A percentile compares a stretch with the other conserved stretches of the same genome.
These are phyloP conservation scores for Prochilodus magdalenae DNA, from an alignment of 2,113 vertebrate species.

Conservation along the genomic window DNA sequence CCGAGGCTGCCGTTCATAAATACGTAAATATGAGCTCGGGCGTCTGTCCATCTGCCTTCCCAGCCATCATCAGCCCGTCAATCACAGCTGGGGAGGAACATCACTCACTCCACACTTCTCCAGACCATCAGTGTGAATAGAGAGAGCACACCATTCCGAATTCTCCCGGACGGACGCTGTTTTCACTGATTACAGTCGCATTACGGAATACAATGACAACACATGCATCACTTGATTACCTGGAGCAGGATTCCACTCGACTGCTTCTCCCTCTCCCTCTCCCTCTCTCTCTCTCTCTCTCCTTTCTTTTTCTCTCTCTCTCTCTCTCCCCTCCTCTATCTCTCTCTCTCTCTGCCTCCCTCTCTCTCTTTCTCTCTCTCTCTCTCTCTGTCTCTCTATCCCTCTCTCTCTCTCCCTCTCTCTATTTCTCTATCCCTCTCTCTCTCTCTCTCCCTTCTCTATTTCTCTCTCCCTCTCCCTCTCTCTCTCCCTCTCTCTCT, in stretches of 20 bases:
- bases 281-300: not conserved
- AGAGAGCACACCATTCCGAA: not conserved
- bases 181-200: slow-evolving; percentile 4
- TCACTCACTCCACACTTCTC: not conserved
- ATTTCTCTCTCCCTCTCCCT: too few species aligned
- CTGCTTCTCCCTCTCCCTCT: too few species aligned
- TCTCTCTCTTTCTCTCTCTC: too few species aligned
- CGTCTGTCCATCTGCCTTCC: too few species aligned
- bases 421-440: too few species aligned
- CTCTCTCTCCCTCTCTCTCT: too few species aligned
- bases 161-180: not conserved
- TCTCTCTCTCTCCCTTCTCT: too few species aligned
- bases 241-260: not conserved
- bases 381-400: too few species aligned
- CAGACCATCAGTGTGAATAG: not conserved
- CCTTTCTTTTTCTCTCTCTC: slow-evolving; percentile 38
- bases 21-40: too few species aligned
- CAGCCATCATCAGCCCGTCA: not conserved
- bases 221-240: slow-evolving; percentile 17
- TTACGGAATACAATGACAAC: slow-evolving; percentile 12
- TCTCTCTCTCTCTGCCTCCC: too few species aligned
- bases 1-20: too few species aligned
- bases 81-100: not conserved
- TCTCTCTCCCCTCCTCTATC: not conserved
- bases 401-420: too few species aligned